Percentiles rank a stretch among this genome's conserved stretches.
Conservation (phyloP, 2,113 vertebrate genomes). For the Gymnarchus niloticus region DNA sequence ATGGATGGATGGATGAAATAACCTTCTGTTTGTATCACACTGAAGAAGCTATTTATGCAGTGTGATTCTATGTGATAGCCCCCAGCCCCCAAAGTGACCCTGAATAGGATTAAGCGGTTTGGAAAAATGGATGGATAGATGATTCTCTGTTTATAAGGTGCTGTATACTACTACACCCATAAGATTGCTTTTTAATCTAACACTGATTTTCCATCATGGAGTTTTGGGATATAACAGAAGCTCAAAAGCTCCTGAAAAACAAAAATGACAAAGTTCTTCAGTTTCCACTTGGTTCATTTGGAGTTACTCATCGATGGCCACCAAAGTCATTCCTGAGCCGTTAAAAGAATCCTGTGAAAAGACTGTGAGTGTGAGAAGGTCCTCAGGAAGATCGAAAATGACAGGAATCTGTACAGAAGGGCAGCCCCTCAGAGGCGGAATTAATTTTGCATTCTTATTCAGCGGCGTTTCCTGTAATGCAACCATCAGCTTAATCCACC, state of each 20-base stretch:
- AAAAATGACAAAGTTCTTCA: not conserved
- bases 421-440: not conserved
- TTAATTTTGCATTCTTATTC: slow-evolving; percentile 3
- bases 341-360: no score
- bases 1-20: not conserved
- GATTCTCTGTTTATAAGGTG: no score
- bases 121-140: no score
- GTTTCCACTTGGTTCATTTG: not conserved
- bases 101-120: no score
- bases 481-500: not conserved
- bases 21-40: not conserved
- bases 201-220: not conserved
- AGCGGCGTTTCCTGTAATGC: not conserved
- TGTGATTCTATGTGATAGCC: no score
- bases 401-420: slow-evolving; percentile 4
- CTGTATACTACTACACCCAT: not conserved
- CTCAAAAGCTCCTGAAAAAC: not conserved
- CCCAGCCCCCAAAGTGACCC: no score
- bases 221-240: not conserved
- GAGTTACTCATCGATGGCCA: no score
- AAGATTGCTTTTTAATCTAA: not conserved
- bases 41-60: not conserved
- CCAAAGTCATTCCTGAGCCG: no score
- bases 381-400: not conserved
- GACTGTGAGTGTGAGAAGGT: not conserved